Evolutionary conservation across 1,140 invertebrate species (phyloP).

Genomic region (Eumeta japonica): DNA sequence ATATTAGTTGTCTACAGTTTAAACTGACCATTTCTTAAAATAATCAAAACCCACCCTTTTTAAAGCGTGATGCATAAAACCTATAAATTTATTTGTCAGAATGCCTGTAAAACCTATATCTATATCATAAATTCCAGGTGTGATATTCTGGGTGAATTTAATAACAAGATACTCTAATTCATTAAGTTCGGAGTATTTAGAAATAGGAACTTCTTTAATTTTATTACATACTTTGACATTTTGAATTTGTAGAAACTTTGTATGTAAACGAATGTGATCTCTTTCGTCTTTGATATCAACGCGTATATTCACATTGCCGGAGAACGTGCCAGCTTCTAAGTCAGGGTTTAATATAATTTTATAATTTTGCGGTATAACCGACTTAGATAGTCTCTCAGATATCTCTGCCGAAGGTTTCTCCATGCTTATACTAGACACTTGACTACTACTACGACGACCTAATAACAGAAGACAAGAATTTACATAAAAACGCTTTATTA

Average conservation of each 20-base stretch:
- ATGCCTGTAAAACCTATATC: constrained; percentile 50
- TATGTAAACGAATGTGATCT: constrained; percentile 69
- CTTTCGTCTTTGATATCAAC: constrained; percentile 61
- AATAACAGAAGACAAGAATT: too few relatives aligned
- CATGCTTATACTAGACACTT: too few relatives aligned
- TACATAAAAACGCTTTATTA: too few relatives aligned
- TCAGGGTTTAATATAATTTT: constrained; percentile 74
- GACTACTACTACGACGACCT: too few relatives aligned
- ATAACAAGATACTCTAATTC: constrained; percentile 35
- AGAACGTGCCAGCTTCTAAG: constrained; percentile 67
- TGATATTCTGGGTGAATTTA: constrained; percentile 25
- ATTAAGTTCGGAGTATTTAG: constrained; percentile 28
- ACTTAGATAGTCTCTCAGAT: constrained; percentile 58
- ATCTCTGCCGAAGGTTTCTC: too few relatives aligned
- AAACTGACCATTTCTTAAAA: too few relatives aligned
- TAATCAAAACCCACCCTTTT: too few relatives aligned
- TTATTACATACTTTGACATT: constrained; percentile 30
- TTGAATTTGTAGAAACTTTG: constrained; percentile 62
- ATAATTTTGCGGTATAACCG: constrained; percentile 72
- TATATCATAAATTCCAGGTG: constrained; percentile 28
- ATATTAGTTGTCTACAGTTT: too few relatives aligned
- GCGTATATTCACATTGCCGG: constrained; percentile 71
- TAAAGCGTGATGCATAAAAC: constrained; percentile 47
- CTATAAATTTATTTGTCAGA: constrained; percentile 58
- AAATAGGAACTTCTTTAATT: constrained; percentile 20